Percentiles rank a stretch among this genome's conserved stretches.
phyloP scores from a whole-genome alignment of 2,113 vertebrate species.

The Lutjanus erythropterus region DNA sequence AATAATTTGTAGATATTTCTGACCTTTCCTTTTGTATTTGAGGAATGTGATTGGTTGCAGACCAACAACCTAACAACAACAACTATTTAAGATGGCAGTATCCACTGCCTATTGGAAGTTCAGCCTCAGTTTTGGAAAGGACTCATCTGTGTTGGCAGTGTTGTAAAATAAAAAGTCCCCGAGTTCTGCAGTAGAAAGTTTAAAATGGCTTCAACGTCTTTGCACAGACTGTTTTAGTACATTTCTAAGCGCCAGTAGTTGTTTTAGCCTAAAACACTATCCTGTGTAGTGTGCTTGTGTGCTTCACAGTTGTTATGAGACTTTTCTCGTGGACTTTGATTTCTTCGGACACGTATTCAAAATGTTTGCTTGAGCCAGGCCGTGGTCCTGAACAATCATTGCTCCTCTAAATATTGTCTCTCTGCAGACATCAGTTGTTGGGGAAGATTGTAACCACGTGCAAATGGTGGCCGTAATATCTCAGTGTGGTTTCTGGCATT shows the following conservation, averaged over 20 bases:
- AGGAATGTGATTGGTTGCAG: too few relatives aligned
- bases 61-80: too few relatives aligned
- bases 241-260: not conserved
- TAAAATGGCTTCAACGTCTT: not conserved
- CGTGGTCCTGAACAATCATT: not conserved
- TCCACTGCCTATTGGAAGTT: not conserved
- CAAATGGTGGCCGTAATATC: not conserved
- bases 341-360: slow-evolving; percentile 4
- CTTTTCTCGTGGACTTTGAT: slow-evolving; percentile 55
- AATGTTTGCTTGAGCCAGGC: slow-evolving; percentile 28
- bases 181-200: not conserved
- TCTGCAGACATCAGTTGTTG: not conserved
- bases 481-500: not conserved
- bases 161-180: not conserved
- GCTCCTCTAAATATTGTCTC: not conserved
- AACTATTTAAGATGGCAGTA: too few relatives aligned
- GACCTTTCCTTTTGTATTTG: too few relatives aligned
- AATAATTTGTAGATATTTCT: too few relatives aligned
- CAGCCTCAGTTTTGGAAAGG: not conserved
- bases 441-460: not conserved
- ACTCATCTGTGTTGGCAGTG: not conserved
- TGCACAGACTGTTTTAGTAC: not conserved
- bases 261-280: not conserved
- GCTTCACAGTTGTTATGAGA: not conserved
- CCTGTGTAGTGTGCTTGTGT: not conserved